Evolutionary conservation across 2,113 vertebrate species (phyloP).

Genomic region (Herpetotheres cachinnans): DNA sequence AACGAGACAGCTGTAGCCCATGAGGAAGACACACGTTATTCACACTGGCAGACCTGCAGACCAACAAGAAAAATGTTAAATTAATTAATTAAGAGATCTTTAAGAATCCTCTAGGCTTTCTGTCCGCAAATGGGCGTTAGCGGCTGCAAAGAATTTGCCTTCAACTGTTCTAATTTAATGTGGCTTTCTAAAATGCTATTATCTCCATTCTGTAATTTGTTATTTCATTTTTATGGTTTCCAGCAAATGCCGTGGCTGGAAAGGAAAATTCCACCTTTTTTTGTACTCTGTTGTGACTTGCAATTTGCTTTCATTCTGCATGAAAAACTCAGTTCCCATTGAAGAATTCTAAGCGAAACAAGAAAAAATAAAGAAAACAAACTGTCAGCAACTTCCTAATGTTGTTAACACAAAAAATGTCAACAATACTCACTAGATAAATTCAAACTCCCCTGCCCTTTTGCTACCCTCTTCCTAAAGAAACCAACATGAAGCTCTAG

Average conservation of each 20-base stretch:
- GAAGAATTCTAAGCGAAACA: slow-evolving; percentile 25
- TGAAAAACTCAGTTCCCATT: not conserved
- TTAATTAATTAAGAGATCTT: not conserved
- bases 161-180: slow-evolving; percentile 37
- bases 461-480: not conserved
- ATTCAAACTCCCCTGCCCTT: slow-evolving; percentile 51
- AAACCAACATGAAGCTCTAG: not conserved
- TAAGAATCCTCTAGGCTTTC: not conserved
- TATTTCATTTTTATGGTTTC: slow-evolving; percentile 49
- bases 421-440: slow-evolving; percentile 36
- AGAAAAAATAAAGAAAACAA: slow-evolving; percentile 51
- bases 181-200: slow-evolving; percentile 49
- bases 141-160: slow-evolving; percentile 6
- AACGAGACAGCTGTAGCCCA: not conserved
- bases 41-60: not conserved
- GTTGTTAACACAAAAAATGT: slow-evolving; percentile 51
- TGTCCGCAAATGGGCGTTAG: not conserved
- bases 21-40: not conserved
- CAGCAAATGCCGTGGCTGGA: slow-evolving; percentile 13
- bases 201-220: slow-evolving; percentile 40
- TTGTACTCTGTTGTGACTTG: not conserved
- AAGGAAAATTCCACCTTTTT: not conserved
- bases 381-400: slow-evolving; percentile 26
- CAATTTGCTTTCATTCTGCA: not conserved
- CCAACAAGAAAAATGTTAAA: not conserved